phyloP scores from a whole-genome alignment of 92 coral and sea anemone genomes.

The Phenganax stokvisi region DNA sequence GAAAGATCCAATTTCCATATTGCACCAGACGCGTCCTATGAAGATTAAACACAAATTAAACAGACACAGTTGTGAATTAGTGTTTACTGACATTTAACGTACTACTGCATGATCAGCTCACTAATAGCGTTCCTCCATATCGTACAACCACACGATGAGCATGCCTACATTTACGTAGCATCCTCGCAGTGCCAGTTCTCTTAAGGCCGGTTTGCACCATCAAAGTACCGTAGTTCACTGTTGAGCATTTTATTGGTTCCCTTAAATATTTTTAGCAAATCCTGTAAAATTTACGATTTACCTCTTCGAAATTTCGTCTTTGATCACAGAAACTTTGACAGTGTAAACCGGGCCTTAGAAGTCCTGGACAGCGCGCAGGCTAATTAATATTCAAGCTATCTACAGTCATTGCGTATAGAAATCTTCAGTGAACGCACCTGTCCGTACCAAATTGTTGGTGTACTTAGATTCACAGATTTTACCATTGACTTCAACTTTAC shows the following conservation, averaged over 20 bases:
- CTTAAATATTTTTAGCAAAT: too few species aligned
- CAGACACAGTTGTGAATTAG: background rate
- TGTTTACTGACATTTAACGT: background rate
- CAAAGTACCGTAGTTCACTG: too few species aligned
- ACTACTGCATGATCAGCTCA: background rate
- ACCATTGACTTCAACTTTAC: conserved; percentile 96
- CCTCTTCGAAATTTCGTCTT: too few species aligned
- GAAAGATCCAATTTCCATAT: conserved; percentile 97
- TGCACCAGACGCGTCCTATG: conserved; percentile 94
- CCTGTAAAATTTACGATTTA: too few species aligned
- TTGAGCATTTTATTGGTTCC: too few species aligned
- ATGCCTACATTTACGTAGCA: too few species aligned
- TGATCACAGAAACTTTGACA: too few species aligned
- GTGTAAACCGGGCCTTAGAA: too few species aligned
- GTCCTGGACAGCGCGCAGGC: too few species aligned
- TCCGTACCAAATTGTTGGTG: conserved; percentile 98
- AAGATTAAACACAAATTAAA: background rate
- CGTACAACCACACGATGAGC: too few species aligned
- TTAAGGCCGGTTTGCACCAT: too few species aligned
- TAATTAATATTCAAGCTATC: background rate
- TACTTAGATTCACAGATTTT: conserved; percentile 69
- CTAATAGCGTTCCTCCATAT: background rate
- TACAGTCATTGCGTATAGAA: background rate
- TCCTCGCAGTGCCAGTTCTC: too few species aligned
- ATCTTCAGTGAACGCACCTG: conserved; percentile 57